Conservation (phyloP, 2,797 vertebrate genomes). For the Bradypus variegatus region DNA sequence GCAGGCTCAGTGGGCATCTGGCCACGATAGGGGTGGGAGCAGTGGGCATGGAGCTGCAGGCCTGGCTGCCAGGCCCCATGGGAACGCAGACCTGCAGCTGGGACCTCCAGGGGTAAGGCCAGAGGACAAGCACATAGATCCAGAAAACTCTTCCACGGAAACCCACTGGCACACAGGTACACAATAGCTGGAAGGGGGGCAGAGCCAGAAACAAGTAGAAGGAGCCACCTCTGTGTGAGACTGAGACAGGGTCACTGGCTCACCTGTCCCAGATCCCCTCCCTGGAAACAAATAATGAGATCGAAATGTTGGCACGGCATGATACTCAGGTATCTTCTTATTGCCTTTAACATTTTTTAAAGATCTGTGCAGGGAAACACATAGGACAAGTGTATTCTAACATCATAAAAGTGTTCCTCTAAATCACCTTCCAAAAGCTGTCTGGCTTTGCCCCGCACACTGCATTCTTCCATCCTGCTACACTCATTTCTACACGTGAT, state of each 20-base stretch:
- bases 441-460: neutral
- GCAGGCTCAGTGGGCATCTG: neutral
- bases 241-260: neutral
- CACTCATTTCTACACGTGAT: rapidly evolving
- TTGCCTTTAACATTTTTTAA: neutral
- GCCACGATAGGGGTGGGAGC: neutral
- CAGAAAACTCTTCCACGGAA: neutral
- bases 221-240: neutral
- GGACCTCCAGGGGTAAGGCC: neutral
- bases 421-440: neutral
- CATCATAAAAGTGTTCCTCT: neutral
- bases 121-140: neutral
- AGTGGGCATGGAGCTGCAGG: too few species aligned
- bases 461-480: neutral
- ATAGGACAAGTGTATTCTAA: too few species aligned
- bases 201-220: neutral
- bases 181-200: neutral
- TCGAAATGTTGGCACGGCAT: neutral
- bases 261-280: neutral
- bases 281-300: neutral
- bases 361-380: neutral
- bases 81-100: too few species aligned
- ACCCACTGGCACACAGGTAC: neutral
- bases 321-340: neutral
- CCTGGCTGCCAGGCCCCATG: too few species aligned